Base-by-base conservation (phyloP, 2,888 invertebrate genomes). In the Hypselothyrea guttata region DNA sequence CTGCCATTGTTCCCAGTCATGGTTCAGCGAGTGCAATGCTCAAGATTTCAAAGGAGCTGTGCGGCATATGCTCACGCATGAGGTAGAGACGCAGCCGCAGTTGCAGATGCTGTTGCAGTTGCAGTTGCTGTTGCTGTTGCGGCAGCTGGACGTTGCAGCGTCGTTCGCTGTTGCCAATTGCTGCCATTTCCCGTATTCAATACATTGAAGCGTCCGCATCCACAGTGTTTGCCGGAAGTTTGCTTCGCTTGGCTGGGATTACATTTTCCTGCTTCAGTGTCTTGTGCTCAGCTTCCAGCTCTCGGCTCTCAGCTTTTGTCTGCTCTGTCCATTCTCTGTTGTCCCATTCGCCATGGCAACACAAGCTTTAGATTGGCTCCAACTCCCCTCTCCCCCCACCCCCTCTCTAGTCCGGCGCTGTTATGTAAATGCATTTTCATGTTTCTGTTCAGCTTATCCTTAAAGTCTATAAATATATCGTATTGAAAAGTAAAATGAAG, bases 371-470 rank as follows among this genome's bases (percentile, higher is more conserved):
- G 1, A 33, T 33, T 2, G 5, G 1, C 28, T 7, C 11, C 33
- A 8, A 33, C 52, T 4, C 12, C 33, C 16, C 1, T 7, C 28
- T 30, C 41, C 27, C 7, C 45, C 8, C 7, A 28, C 8, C 9
- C 44, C 31, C 7, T 7, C 2, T 37, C 22, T 9, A 41, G 27
- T 46, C 46, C 47, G 13, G 40, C n/a, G 49, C 52, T 69, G 71
- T 75, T 76, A 82, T 79, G 82, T 81, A 81, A 81, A 81, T 81
- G 79, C 79, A 81, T 81, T 81, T 82, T 79, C 79, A 77, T 82
- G 82, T 82, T 82, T 59, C 65, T 68, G 67, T 41, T 57, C 54
- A 70, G 79, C 82, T 79, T 79, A 79, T 79, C 82, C 79, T 78
- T 72, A 76, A 79, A 82, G 79, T 79, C 82, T 79, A 82, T 81